Evolutionary conservation across 1,140 invertebrate species (phyloP).

Genomic region (Agrilus planipennis): DNA sequence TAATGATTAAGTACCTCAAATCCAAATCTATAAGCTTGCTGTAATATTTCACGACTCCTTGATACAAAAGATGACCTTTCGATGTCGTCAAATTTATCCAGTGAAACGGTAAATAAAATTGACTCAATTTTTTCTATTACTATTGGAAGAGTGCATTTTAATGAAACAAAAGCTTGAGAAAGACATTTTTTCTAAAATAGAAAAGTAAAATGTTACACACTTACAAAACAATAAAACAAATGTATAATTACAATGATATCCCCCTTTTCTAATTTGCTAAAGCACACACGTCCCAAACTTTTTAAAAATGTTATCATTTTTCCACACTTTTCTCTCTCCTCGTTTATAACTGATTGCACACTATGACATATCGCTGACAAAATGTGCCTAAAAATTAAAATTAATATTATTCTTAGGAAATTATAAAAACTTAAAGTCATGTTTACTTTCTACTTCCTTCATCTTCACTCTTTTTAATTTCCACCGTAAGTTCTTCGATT

Average conservation of each 20-base stretch:
- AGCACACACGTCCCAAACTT: too few species aligned
- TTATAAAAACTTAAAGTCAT: constrained; percentile 4
- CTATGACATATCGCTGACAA: constrained; percentile 62
- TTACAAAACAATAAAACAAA: constrained; percentile 1
- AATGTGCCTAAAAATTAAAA: constrained; percentile 34
- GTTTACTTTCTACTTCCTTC: constrained; percentile 24
- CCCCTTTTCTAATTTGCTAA: too few species aligned
- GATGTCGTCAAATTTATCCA: constrained; percentile 43
- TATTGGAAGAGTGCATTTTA: constrained; percentile 47
- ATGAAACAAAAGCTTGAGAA: constrained; percentile 46
- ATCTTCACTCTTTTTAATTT: constrained; percentile 17
- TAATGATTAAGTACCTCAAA: constrained; percentile 72
- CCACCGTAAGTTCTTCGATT: constrained; percentile 35
- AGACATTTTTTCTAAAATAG: too few species aligned
- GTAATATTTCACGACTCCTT: constrained; percentile 65
- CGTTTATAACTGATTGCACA: constrained; percentile 65
- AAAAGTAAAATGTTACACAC: constrained; percentile 9
- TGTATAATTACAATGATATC: too few species aligned
- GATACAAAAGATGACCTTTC: constrained; percentile 39
- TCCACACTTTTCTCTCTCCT: constrained; percentile 64
- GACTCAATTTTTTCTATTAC: constrained; percentile 52
- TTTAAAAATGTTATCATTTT: constrained; percentile 71
- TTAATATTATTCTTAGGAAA: too few species aligned
- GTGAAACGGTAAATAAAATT: constrained; percentile 36
- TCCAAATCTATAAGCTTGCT: constrained; percentile 78